phyloP scores from a whole-genome alignment of 1,140 invertebrate genomes.

The Neelides sp. region DNA sequence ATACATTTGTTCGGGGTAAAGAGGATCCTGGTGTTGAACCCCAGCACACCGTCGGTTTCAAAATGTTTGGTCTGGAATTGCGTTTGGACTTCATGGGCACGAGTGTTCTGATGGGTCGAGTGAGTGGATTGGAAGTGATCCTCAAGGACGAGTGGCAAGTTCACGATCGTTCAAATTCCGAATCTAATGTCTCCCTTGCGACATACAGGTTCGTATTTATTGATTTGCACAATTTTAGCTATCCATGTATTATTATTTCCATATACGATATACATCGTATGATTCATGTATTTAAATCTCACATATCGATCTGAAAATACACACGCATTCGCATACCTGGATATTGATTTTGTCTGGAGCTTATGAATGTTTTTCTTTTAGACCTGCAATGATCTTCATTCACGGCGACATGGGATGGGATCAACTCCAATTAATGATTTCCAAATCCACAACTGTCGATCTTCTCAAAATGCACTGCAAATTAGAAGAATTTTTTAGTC shows the following conservation, averaged over 20 bases:
- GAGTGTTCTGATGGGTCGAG: conserved; percentile 71
- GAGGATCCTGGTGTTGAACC: conserved; percentile 82
- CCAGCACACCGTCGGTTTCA: conserved; percentile 72
- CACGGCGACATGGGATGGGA: conserved; percentile 88
- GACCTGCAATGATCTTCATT: conserved; percentile 80
- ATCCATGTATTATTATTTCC: no score
- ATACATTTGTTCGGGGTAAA: conserved; percentile 69
- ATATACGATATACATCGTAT: no score
- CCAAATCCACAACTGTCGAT: conserved; percentile 89
- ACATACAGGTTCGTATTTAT: conserved; percentile 25
- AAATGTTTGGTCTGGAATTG: conserved; percentile 70
- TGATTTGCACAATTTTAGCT: no score
- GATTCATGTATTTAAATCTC: no score
- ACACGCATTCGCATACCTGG: no score
- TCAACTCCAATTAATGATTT: conserved; percentile 89
- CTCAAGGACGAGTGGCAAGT: conserved; percentile 73
- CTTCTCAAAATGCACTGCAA: conserved; percentile 91
- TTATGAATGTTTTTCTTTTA: conserved; percentile 32
- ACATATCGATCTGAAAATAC: no score
- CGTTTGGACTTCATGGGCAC: conserved; percentile 89
- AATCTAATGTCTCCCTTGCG: conserved; percentile 16
- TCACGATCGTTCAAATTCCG: conserved; percentile 32
- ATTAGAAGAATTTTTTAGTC: conserved; percentile 90
- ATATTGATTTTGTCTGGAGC: no score
- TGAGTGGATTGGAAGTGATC: conserved; percentile 65